Evolutionary conservation across 2,888 invertebrate species (phyloP).

Genomic region (Synergus laeviventris): DNA sequence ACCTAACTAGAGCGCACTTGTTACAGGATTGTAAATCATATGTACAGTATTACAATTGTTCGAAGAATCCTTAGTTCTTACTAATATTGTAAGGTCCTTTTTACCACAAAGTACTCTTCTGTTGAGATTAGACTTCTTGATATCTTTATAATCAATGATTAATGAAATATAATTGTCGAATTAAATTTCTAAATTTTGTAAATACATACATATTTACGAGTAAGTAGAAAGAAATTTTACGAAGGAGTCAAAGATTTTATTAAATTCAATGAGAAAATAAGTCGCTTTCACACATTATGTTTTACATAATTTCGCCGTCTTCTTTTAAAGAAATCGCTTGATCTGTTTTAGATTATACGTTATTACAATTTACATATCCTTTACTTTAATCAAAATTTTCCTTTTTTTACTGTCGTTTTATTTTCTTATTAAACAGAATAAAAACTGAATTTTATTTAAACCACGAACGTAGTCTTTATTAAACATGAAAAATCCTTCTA

Average conservation of each 20-base stretch:
- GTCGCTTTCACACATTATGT: not conserved
- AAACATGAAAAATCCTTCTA: not conserved
- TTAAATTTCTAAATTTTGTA: conserved; percentile 28
- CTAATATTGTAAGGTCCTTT: conserved; percentile 44
- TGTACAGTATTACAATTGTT: conserved; percentile 50
- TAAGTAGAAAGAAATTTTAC: conserved; percentile 1
- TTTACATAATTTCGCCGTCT: not conserved
- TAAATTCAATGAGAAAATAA: conserved; percentile 17
- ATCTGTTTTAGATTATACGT: conserved; percentile 2
- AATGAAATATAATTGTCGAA: conserved; percentile 28
- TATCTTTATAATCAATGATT: conserved; percentile 28
- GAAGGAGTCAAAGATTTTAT: conserved; percentile 25
- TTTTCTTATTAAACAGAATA: conserved; percentile 32
- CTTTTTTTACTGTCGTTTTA: conserved; percentile 15
- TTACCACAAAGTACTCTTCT: conserved; percentile 43
- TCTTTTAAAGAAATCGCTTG: not conserved
- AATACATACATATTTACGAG: conserved; percentile 27
- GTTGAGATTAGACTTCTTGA: conserved; percentile 44
- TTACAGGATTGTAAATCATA: conserved; percentile 39
- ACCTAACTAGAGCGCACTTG: conserved; percentile 21
- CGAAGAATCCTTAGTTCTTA: conserved; percentile 46
- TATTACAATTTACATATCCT: not conserved
- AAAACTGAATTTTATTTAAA: conserved; percentile 14
- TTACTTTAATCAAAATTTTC: not conserved
- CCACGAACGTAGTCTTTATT: not conserved